phyloP scores from a whole-genome alignment of 92 coral and sea anemone genomes.

The Phymanthus crucifer region DNA sequence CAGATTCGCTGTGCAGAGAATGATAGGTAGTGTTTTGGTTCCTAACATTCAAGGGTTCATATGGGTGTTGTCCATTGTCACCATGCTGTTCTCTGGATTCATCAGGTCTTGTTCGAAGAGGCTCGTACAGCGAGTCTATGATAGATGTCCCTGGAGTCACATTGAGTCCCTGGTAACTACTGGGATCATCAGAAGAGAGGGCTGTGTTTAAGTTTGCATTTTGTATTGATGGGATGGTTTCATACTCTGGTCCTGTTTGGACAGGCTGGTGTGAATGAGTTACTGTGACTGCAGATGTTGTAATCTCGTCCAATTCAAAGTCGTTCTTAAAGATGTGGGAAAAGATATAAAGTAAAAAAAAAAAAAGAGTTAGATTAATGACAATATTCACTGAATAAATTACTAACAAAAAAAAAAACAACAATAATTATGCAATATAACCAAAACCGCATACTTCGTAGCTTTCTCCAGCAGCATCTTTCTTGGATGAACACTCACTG shows the following conservation, averaged over 20 bases:
- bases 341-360: too few relatives aligned
- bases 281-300: neutral
- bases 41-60: neutral
- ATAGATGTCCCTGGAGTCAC: neutral
- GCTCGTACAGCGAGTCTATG: neutral
- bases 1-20: neutral
- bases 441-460: neutral
- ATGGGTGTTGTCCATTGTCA: neutral
- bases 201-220: neutral
- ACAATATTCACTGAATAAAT: neutral
- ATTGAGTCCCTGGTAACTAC: neutral
- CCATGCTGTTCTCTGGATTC: neutral
- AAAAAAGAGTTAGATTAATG: too few relatives aligned
- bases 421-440: too few relatives aligned
- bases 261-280: neutral
- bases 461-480: neutral
- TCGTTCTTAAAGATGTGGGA: neutral
- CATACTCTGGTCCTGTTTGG: neutral
- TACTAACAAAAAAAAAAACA: neutral
- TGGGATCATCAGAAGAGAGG: neutral
- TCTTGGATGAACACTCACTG: neutral
- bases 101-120: neutral
- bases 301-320: neutral
- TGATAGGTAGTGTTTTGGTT: neutral
- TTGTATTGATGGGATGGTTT: neutral